Base-by-base conservation (phyloP, 2,888 invertebrate species). In the Metacarcinus magister region DNA sequence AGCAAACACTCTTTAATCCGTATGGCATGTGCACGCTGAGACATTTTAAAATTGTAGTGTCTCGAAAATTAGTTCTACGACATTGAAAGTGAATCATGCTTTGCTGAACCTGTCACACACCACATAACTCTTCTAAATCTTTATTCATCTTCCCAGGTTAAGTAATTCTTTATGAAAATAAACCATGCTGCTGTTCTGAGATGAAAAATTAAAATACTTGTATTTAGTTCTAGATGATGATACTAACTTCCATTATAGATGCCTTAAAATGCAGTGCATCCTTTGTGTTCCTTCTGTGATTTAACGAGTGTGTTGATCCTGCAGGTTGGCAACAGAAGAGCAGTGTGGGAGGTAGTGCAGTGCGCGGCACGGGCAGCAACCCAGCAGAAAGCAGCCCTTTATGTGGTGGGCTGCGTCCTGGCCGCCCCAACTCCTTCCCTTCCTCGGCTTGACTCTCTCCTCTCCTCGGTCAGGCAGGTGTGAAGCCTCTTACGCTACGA, bases 271-370 rank as follows among this genome's bases (percentile, higher is more conserved):
- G n/a, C 67, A 67, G 19, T 4, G n/a, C 3, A 67, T 23, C 67
- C n/a, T 54, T 54, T 2, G 10, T 67, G 67, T n/a, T 67, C n/a
- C n/a, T 1, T n/a, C 10, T 82, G 13, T 32, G 82, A 82, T 32
- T 82, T 13, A 32, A 10, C 10, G 32, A 82, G 32, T 82, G 32
- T 16, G 32, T 32, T 32, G 32, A 19, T 23, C 32, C 82, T 10
- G 32, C 82, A 82, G 67, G n/a, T n/a, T 32, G 32, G 16, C 82
- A 32, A 32, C 32, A 82, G 82, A 32, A 82, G 0, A 28, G 28
- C 82, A 19, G 82, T 32, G 32, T 82, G 82, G 82, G 82, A 82
- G 28, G 82, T 23, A 32, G 82, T 82, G 82, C 82, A 82, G 82
- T 82, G 82, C 82, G 32, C 32, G 82, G 10, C 82, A 32, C 82